phyloP scores from a whole-genome alignment of 64 coral and sea anemone species.

The Platygyra sinensis region DNA sequence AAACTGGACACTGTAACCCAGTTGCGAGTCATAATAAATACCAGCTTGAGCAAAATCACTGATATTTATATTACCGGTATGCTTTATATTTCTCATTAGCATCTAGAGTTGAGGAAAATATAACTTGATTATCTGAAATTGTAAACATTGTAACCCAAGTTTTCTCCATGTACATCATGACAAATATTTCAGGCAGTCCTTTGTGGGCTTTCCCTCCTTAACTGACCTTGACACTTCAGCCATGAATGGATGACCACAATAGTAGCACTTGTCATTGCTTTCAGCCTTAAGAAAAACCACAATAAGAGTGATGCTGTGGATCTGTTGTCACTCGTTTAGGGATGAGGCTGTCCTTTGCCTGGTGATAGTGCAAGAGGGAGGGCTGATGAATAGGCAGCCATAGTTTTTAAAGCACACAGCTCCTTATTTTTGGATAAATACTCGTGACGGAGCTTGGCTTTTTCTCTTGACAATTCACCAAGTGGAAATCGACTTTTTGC shows the following conservation, averaged over 20 bases:
- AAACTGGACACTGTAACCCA: too few relatives aligned
- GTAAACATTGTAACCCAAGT: too few relatives aligned
- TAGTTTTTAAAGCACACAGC: conserved; percentile 34
- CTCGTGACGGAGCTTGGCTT: conserved; percentile 3
- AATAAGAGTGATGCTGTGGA: conserved; percentile 49
- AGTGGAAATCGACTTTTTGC: conserved; percentile 42
- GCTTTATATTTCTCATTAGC: too few relatives aligned
- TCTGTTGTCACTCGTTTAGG: conserved; percentile 32
- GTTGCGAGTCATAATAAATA: too few relatives aligned
- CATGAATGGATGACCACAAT: conserved; percentile 61
- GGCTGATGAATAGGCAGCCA: conserved; percentile 58
- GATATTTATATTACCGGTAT: too few relatives aligned
- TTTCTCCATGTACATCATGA: too few relatives aligned
- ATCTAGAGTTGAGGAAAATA: too few relatives aligned
- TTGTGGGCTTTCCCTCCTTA: conserved; percentile 43
- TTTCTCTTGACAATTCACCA: conserved; percentile 26
- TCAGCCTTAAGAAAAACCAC: conserved; percentile 60
- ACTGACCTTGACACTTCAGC: conserved; percentile 51
- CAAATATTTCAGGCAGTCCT: conserved; percentile 20
- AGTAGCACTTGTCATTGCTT: conserved; percentile 53
- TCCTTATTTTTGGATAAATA: conserved; percentile 36
- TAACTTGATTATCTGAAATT: too few relatives aligned
- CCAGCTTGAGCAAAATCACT: too few relatives aligned
- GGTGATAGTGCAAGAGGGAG: conserved; percentile 65
- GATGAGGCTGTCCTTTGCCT: conserved; percentile 55